phyloP scores from a whole-genome alignment of 2,888 invertebrate genomes.

The Epicampocera succincta region DNA sequence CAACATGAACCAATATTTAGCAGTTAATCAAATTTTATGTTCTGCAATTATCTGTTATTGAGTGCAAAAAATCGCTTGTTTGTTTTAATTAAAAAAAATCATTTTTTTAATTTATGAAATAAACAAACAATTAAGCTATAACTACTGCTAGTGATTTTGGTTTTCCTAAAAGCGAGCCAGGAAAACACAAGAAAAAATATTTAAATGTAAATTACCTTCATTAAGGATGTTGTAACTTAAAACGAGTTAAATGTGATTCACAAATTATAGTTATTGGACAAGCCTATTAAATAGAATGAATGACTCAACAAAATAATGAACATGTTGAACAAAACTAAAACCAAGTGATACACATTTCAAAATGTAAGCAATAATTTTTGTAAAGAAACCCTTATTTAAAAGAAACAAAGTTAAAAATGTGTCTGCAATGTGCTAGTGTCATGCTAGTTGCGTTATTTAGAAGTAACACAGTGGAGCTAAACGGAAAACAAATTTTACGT shows the following conservation, averaged over 20 bases:
- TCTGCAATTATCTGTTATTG: slow-evolving; percentile 55
- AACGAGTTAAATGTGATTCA: slow-evolving; percentile 4
- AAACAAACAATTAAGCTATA: slow-evolving; percentile 12
- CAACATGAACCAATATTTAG: slow-evolving; percentile 41
- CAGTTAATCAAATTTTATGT: slow-evolving; percentile 54
- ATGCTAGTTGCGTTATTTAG: too few relatives aligned
- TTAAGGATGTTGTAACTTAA: slow-evolving; percentile 13
- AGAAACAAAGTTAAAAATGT: too few relatives aligned
- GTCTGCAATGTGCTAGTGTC: too few relatives aligned
- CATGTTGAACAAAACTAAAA: too few relatives aligned
- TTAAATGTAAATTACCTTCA: slow-evolving; percentile 23
- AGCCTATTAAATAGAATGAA: neutral
- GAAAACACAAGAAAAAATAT: slow-evolving; percentile 4
- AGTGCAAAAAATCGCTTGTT: slow-evolving; percentile 29
- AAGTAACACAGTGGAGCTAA: too few relatives aligned
- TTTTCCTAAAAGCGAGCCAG: slow-evolving; percentile 13
- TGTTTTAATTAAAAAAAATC: neutral
- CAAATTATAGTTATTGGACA: too few relatives aligned
- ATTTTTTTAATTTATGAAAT: neutral
- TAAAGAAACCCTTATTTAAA: too few relatives aligned
- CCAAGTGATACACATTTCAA: too few relatives aligned
- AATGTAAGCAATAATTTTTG: too few relatives aligned
- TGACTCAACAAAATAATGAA: too few relatives aligned
- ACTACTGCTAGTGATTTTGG: neutral
- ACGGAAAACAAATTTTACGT: too few relatives aligned